Evolutionary conservation across 2,888 invertebrate species (phyloP).

Genomic region (Tuta absoluta): DNA sequence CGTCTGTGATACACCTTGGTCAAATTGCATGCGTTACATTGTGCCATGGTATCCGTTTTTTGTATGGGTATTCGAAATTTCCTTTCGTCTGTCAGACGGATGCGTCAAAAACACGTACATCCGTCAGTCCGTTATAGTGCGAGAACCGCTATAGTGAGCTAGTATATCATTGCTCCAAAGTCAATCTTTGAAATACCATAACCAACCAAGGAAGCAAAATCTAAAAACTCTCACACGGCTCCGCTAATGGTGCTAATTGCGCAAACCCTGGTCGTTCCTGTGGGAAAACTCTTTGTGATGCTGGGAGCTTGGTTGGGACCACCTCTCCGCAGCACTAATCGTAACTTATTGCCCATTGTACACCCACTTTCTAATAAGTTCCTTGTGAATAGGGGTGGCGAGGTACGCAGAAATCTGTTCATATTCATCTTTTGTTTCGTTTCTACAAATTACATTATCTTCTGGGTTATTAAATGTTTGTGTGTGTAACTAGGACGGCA

Average conservation of each 20-base stretch:
- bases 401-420: not conserved
- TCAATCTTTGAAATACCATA: not conserved
- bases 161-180: not conserved
- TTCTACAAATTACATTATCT: too few species aligned
- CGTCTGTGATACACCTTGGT: too few species aligned
- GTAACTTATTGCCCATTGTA: slow-evolving; percentile 19
- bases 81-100: too few species aligned
- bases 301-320: slow-evolving; percentile 1
- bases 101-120: too few species aligned
- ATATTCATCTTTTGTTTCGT: too few species aligned
- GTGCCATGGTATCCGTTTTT: too few species aligned
- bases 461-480: too few species aligned
- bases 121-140: too few species aligned
- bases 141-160: not conserved
- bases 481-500: too few species aligned
- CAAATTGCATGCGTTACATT: too few species aligned
- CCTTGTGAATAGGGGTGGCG: not conserved
- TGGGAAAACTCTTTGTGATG: slow-evolving; percentile 26
- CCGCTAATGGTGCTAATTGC: slow-evolving; percentile 35
- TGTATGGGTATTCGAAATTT: too few species aligned
- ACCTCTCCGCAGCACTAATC: slow-evolving; percentile 18
- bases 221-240: slow-evolving; percentile 11
- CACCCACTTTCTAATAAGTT: slow-evolving; percentile 22
- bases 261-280: slow-evolving; percentile 32
- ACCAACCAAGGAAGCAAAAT: slow-evolving; percentile 3